Percentiles rank a stretch among this genome's conserved stretches.
Conservation (phyloP, 1,140 invertebrate species). For the Hyphantria cunea region DNA sequence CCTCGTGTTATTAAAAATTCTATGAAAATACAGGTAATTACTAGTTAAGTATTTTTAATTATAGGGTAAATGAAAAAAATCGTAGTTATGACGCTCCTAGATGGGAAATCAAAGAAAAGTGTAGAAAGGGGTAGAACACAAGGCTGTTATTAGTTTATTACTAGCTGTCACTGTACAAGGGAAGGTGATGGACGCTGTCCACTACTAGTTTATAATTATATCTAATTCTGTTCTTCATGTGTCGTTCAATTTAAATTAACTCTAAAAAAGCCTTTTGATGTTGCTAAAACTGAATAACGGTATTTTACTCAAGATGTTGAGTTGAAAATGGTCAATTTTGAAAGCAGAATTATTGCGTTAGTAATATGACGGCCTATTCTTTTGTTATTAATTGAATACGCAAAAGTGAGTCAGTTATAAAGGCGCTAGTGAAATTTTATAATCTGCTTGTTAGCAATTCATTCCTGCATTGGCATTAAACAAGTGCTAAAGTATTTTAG, state of each 20-base stretch:
- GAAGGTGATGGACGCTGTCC: conserved; percentile 55
- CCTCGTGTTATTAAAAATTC: conserved; percentile 11
- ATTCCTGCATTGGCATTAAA: no score
- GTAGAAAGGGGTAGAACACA: conserved; percentile 54
- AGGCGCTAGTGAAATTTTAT: no score
- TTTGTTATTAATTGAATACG: no score
- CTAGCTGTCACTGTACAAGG: conserved; percentile 42
- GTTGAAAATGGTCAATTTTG: no score
- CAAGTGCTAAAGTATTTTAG: no score
- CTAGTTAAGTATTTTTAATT: conserved; percentile 51
- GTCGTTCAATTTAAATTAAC: conserved; percentile 21
- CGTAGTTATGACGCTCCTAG: conserved; percentile 34
- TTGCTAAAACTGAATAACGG: background rate
- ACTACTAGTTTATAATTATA: conserved; percentile 49
- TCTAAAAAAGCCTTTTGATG: conserved; percentile 2
- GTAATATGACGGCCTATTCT: no score
- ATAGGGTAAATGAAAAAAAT: conserved; percentile 52
- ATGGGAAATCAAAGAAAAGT: conserved; percentile 72
- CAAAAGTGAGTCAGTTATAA: no score
- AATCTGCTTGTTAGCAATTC: no score
- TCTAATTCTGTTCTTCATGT: conserved; percentile 13
- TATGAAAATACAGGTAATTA: conserved; percentile 41
- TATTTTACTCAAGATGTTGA: no score
- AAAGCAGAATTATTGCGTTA: no score
- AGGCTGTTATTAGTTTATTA: conserved; percentile 72